A percentile compares a stretch with the other conserved stretches of the same genome.
Evolutionary conservation across 1,140 invertebrate genomes (phyloP).

Genomic region (Stenopsyche tienmushanensis): DNA sequence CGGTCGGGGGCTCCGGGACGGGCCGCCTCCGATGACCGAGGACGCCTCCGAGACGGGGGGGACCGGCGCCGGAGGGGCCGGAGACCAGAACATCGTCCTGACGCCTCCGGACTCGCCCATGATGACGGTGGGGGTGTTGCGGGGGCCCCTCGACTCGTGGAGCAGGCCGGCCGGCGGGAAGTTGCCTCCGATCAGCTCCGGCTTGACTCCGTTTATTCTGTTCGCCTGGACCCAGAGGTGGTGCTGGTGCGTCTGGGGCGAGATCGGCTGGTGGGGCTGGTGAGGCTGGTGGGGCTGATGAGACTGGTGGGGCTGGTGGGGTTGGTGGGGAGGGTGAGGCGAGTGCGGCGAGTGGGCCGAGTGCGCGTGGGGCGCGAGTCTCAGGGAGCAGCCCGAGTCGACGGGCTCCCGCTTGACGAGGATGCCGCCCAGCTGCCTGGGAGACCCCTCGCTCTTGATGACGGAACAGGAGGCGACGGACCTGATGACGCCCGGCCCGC

Average conservation of each 20-base stretch:
- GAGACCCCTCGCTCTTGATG: constrained; percentile 51
- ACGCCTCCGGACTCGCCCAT: constrained; percentile 90
- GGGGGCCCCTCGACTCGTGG: constrained; percentile 54
- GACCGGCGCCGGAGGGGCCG: constrained; percentile 59
- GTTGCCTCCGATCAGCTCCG: constrained; percentile 73
- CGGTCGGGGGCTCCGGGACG: constrained; percentile 54
- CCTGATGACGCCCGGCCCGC: constrained; percentile 55
- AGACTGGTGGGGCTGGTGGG: constrained; percentile 21
- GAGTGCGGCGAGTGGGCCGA: neutral
- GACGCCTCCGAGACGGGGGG: constrained; percentile 45
- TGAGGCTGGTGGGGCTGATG: constrained; percentile 47
- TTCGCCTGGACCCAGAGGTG: constrained; percentile 64
- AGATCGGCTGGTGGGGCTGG: constrained; percentile 46
- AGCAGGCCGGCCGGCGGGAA: constrained; percentile 56
- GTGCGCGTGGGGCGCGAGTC: constrained; percentile 45
- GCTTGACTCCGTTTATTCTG: constrained; percentile 74
- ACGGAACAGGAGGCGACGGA: constrained; percentile 55
- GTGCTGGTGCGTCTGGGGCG: constrained; percentile 44
- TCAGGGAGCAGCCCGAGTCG: constrained; percentile 41
- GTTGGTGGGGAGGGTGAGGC: no score
- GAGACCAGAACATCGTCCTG: constrained; percentile 88
- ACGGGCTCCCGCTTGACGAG: constrained; percentile 45
- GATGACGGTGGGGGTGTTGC: constrained; percentile 81
- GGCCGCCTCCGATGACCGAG: constrained; percentile 51
- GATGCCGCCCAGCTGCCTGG: constrained; percentile 44